Conservation (phyloP, 1,140 invertebrate species). For the Aphaenogaster floridana region DNA sequence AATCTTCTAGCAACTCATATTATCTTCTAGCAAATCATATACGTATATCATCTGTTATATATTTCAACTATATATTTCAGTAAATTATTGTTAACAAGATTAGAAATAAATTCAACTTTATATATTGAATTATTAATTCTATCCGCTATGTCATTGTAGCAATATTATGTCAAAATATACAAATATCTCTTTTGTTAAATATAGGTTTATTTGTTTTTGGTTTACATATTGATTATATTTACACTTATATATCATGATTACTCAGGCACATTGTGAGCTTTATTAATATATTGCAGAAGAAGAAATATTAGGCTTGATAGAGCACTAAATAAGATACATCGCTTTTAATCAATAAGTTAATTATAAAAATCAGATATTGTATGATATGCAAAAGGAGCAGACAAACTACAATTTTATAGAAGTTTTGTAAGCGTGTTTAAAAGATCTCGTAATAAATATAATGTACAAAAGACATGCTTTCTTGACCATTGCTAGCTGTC, state of each 20-base stretch:
- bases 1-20: not conserved
- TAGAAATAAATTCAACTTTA: slow-evolving; percentile 19
- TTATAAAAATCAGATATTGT: slow-evolving; percentile 32
- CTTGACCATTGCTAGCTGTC: not conserved
- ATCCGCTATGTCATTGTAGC: not conserved
- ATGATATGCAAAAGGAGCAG: slow-evolving; percentile 52
- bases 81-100: slow-evolving; percentile 24
- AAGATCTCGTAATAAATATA: slow-evolving; percentile 44
- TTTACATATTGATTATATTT: slow-evolving; percentile 9
- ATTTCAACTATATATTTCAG: slow-evolving; percentile 9
- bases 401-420: slow-evolving; percentile 50
- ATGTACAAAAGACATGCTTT: slow-evolving; percentile 17
- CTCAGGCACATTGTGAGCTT: not conserved
- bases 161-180: slow-evolving; percentile 8
- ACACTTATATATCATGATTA: slow-evolving; percentile 35
- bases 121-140: not conserved
- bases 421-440: slow-evolving; percentile 37
- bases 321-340: slow-evolving; percentile 50
- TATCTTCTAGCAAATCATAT: not conserved
- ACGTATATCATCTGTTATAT: slow-evolving; percentile 19
- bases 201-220: slow-evolving; percentile 61
- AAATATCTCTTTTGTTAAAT: slow-evolving; percentile 43
- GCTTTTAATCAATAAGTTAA: slow-evolving; percentile 45
- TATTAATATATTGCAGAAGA: not conserved
- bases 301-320: slow-evolving; percentile 5